A percentile compares a stretch with the other conserved stretches of the same genome.
Conservation (phyloP, 2,797 vertebrate genomes). For the Poeciliopsis infans region DNA sequence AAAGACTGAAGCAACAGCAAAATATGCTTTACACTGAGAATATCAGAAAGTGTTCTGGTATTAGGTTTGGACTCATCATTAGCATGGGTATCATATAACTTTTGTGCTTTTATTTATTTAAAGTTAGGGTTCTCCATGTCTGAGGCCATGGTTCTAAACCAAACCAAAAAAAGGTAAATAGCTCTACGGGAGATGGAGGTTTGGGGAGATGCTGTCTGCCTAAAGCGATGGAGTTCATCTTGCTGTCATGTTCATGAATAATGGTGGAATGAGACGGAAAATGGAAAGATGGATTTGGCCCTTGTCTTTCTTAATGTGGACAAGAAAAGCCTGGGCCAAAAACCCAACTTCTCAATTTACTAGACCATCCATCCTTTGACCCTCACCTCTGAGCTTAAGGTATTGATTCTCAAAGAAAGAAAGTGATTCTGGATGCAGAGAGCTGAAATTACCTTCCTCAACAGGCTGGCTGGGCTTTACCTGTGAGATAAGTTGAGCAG, state of each 20-base stretch:
- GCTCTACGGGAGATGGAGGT: not conserved
- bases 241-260: not conserved
- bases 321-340: not conserved
- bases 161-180: not conserved
- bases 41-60: not conserved
- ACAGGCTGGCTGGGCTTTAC: too few species aligned
- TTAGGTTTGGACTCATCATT: not conserved
- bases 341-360: not conserved
- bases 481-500: not conserved
- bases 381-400: not conserved
- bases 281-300: not conserved
- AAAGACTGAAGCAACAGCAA: conserved; percentile 18
- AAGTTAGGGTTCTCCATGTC: not conserved
- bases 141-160: not conserved
- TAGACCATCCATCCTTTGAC: not conserved
- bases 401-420: not conserved
- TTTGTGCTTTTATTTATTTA: not conserved
- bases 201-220: not conserved
- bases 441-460: too few species aligned
- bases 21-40: not conserved
- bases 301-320: not conserved
- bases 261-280: not conserved
- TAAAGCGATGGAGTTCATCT: not conserved
- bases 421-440: not conserved
- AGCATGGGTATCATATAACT: too few species aligned